Conservation (phyloP, 1,140 invertebrate species). For the Lutraria rhynchaena region DNA sequence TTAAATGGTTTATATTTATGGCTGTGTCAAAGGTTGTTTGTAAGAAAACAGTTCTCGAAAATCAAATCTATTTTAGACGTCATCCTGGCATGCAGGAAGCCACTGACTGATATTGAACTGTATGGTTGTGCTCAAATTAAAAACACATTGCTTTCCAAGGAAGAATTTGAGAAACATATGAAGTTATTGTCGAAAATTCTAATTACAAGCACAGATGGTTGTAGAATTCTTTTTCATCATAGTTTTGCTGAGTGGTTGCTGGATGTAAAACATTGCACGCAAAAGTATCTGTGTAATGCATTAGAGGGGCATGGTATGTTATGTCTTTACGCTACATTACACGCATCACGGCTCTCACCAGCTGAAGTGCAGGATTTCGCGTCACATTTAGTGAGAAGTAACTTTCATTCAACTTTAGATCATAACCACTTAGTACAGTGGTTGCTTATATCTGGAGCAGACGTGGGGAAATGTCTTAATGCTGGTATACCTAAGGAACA, state of each 20-base stretch:
- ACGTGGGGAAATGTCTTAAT: conserved; percentile 76
- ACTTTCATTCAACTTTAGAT: conserved; percentile 80
- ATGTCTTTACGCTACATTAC: conserved; percentile 91
- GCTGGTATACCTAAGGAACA: conserved; percentile 78
- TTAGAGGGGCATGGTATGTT: conserved; percentile 94
- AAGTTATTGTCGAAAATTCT: conserved; percentile 89
- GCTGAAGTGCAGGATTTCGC: conserved; percentile 85
- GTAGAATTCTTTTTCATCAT: conserved; percentile 89
- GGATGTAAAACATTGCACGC: conserved; percentile 98
- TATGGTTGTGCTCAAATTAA: conserved; percentile 91
- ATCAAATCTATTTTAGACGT: conserved; percentile 93
- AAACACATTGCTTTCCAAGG: conserved; percentile 89
- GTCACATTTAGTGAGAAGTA: conserved; percentile 84
- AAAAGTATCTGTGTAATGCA: conserved; percentile 94
- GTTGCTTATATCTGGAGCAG: conserved; percentile 76
- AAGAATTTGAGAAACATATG: conserved; percentile 93
- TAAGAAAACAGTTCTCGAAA: conserved; percentile 87
- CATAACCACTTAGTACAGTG: conserved; percentile 82
- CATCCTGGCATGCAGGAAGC: conserved; percentile 92
- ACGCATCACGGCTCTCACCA: conserved; percentile 83
- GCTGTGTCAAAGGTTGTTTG: conserved; percentile 95
- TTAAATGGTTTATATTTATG: conserved; percentile 97
- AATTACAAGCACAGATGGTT: conserved; percentile 83
- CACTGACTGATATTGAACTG: conserved; percentile 90
- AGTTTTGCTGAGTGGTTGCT: conserved; percentile 97